Percentiles rank a stretch among this genome's conserved stretches.
Conservation (phyloP, 1,140 invertebrate species). For the Psix sp. region DNA sequence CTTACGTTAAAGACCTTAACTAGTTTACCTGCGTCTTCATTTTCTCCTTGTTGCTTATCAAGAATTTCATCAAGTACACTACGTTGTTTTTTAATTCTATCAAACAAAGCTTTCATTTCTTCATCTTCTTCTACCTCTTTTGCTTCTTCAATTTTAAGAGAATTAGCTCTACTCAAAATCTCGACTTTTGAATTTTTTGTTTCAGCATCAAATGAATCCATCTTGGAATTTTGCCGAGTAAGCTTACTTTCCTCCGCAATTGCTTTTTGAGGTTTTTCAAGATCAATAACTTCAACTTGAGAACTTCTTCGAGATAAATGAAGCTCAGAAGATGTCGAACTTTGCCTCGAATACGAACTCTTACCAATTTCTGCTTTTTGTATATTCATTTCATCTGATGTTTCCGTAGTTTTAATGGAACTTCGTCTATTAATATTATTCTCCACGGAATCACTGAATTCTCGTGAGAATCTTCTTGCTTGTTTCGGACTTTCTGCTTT, state of each 20-base stretch:
- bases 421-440: constrained; percentile 23
- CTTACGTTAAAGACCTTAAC: too few species aligned
- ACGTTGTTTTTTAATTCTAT: constrained; percentile 82
- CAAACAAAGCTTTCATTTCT: constrained; percentile 80
- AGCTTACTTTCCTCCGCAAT: constrained; percentile 32
- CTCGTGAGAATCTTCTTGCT: constrained; percentile 30
- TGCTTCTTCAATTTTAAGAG: constrained; percentile 58
- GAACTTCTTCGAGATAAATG: constrained; percentile 53
- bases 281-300: constrained; percentile 47
- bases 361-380: constrained; percentile 32
- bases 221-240: constrained; percentile 49
- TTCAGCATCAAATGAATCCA: constrained; percentile 49
- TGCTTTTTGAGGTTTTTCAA: constrained; percentile 62
- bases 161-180: constrained; percentile 59
- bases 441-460: constrained; percentile 28
- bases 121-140: constrained; percentile 78
- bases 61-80: constrained; percentile 84
- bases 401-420: constrained; percentile 18
- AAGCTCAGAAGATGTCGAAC: constrained; percentile 54
- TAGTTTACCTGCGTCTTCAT: constrained; percentile 75
- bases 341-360: constrained; percentile 50
- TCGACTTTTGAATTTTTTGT: constrained; percentile 31
- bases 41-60: constrained; percentile 78
- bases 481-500: constrained; percentile 15
- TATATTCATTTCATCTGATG: constrained; percentile 5